Percentiles rank a stretch among this genome's conserved stretches.
Evolutionary conservation across 2,113 vertebrate species (phyloP).

Genomic region (Pantherophis guttatus): DNA sequence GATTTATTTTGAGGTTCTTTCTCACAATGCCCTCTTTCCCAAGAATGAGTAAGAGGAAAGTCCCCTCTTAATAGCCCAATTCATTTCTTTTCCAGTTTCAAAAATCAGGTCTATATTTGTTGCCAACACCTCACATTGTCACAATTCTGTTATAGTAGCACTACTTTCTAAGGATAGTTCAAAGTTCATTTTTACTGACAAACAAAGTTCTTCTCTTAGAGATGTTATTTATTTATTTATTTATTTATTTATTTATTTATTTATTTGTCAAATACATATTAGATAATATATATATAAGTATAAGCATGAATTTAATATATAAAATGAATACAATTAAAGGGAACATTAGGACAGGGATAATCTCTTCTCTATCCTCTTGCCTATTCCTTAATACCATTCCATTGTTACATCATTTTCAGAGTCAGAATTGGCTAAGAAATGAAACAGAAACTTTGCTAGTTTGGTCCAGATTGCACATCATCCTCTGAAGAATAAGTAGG

Average conservation of each 20-base stretch:
- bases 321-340: too few species aligned
- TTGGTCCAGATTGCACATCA: background rate
- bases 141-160: background rate
- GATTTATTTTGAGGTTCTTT: background rate
- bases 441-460: background rate
- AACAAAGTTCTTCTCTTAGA: background rate
- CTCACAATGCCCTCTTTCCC: background rate
- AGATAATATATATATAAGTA: too few species aligned
- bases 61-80: background rate
- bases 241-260: too few species aligned
- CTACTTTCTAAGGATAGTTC: background rate
- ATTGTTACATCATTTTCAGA: background rate
- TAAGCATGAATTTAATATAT: too few species aligned
- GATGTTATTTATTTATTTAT: background rate
- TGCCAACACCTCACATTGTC: background rate
- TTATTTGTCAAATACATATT: too few species aligned
- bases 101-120: background rate
- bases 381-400: too few species aligned
- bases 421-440: background rate
- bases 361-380: background rate
- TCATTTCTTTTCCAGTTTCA: background rate
- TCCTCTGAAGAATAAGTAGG: too few species aligned
- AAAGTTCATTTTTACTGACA: background rate
- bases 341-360: too few species aligned
- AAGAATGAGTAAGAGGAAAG: background rate